Evolutionary conservation across 35 echinoderm and acorn worm species (phyloP).

Genomic region (Eucidaris tribuloides): DNA sequence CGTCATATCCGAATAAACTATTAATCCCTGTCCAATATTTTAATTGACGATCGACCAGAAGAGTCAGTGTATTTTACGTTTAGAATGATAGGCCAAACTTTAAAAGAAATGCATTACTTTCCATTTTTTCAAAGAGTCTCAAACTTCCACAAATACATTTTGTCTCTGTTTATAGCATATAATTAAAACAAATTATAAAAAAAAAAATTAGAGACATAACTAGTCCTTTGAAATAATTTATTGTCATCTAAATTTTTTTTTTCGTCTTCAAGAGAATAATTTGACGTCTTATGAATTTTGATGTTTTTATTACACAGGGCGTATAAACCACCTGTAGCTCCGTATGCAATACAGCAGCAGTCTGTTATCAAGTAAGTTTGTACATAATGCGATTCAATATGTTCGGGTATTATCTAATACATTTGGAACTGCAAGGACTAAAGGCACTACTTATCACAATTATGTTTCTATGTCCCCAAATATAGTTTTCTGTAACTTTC

Average conservation of each 20-base stretch:
- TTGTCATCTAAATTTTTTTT: background rate
- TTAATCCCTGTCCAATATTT: no score
- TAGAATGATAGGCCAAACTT: no score
- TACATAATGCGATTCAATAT: background rate
- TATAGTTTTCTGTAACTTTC: no score
- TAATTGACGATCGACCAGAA: no score
- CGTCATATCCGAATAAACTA: no score
- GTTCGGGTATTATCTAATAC: background rate
- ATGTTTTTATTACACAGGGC: constrained; percentile 16
- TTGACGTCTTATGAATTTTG: background rate
- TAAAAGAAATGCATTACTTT: no score
- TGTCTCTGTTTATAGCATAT: background rate
- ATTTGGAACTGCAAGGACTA: no score
- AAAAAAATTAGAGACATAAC: background rate
- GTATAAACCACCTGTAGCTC: constrained; percentile 27
- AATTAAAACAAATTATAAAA: background rate
- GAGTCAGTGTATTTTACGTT: no score
- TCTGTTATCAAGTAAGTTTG: constrained; percentile 27
- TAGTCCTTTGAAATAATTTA: background rate
- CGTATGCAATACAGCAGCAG: constrained; percentile 42
- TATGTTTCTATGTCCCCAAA: no score
- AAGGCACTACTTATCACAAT: no score
- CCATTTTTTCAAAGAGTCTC: no score
- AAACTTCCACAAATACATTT: background rate
- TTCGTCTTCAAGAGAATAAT: background rate